Percentiles rank a stretch among this genome's conserved stretches.
These are phyloP conservation scores for Cinclus cinclus DNA, from an alignment of 2,113 vertebrate genomes.

Conservation along the genomic window DNA sequence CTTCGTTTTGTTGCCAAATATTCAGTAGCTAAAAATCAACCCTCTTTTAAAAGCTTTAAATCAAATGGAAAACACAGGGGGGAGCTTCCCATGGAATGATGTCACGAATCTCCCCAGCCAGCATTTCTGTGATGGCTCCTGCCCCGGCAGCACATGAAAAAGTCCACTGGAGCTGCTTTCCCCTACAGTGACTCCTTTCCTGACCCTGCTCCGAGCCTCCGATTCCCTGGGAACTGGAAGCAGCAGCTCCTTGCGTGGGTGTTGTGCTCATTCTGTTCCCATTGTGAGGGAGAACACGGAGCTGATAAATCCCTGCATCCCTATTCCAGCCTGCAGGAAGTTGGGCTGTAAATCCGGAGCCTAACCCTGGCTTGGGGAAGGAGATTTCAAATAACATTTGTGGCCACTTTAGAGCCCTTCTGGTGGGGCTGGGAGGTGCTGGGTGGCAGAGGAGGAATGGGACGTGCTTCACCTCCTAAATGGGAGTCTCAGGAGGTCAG, in stretches of 20 bases:
- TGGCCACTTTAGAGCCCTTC: not conserved
- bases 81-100: not conserved
- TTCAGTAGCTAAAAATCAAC: not conserved
- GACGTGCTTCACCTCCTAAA: not conserved
- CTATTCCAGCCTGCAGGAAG: not conserved
- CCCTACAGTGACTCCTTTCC: not conserved
- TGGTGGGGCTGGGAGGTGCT: rapidly evolving
- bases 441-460: not conserved
- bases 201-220: not conserved
- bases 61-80: not conserved
- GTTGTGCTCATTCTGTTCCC: not conserved
- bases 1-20: not conserved
- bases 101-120: not conserved
- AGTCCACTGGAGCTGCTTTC: not conserved
- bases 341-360: not conserved
- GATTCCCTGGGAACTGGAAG: constrained; percentile 25
- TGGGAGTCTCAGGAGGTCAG: not conserved
- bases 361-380: not conserved
- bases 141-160: not conserved
- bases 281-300: not conserved
- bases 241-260: not conserved
- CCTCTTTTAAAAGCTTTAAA: not conserved
- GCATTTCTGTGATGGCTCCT: not conserved
- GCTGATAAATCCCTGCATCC: not conserved
- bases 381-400: not conserved